Evolutionary conservation across 2,888 invertebrate genomes (phyloP), one percentile per base, ranked within the genome.

Genomic region (Acrobasis repandana): DNA sequence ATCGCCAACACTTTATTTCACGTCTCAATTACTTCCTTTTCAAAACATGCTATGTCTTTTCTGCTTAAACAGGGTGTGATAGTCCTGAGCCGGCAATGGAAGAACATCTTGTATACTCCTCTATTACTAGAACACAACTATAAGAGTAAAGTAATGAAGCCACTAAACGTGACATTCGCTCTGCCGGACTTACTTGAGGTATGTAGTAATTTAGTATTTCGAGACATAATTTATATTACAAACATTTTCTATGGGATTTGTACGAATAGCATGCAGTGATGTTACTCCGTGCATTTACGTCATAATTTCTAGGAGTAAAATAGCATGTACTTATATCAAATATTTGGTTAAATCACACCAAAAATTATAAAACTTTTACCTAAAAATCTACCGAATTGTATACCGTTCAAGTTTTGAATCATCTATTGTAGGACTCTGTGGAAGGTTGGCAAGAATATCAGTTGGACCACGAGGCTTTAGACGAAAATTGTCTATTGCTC

Each of bases 61-160:
- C 2, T 14, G 8, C n/a, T 48, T 48, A 1, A 34, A 8, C 80
- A 97, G 96, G 98, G 98, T 34, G 96, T 99, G n/a, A 97, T 99
- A 79, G 98, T 98, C 33, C 92, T 99, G 60, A 98, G 98, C 76
- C 94, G 98, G 0, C 98, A 99, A 82, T 99, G 98, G 99, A 98
- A 98, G 89, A 98, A 98, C 84, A 96, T 97, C 3, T 90, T 99
- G 18, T 98, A 98, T 83, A 98, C 98, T 69, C 98, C 99, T 0
- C 92, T 98, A 66, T 91, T 98, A 48, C 93, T 98, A 60, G 97
- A 97, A 75, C 97, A 97, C 81, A 97, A 97, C 82, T 96, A 97
- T 80, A 97, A 97, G 92, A 95, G 95, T 63, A 96, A 97, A 80
- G 94, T 96, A 65, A 94, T 96, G 73, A 95, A 96, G 73, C 96